Evolutionary conservation across 2,113 vertebrate genomes (phyloP).

Genomic region (Neolamprologus kungweensis): DNA sequence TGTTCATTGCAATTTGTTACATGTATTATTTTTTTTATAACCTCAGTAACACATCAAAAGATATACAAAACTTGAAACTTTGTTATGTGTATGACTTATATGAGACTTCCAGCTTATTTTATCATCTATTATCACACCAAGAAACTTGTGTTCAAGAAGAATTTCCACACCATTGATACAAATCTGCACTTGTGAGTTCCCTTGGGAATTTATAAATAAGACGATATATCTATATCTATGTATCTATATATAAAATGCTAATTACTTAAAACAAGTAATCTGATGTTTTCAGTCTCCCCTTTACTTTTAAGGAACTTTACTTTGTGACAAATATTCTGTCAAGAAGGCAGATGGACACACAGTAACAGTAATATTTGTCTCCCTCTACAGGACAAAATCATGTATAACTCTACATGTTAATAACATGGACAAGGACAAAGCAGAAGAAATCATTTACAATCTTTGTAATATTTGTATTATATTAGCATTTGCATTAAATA

Average conservation of each 20-base stretch:
- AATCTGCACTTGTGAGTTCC: not conserved
- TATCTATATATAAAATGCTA: not conserved
- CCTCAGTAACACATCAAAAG: not conserved
- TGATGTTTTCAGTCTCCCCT: not conserved
- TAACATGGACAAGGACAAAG: not conserved
- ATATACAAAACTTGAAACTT: not conserved
- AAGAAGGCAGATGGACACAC: not conserved
- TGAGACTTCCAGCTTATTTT: not conserved
- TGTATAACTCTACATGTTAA: not conserved
- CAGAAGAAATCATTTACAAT: not conserved
- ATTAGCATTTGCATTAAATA: not conserved
- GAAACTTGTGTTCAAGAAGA: not conserved
- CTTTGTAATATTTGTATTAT: not conserved
- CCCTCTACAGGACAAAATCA: not conserved
- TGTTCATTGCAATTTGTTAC: not conserved
- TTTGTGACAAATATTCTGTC: not conserved
- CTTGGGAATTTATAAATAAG: not conserved
- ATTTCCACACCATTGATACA: not conserved
- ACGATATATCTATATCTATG: not conserved
- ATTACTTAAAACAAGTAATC: not conserved
- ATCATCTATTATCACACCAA: not conserved
- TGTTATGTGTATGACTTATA: not conserved
- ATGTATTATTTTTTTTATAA: not conserved
- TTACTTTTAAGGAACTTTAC: not conserved
- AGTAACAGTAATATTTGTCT: not conserved